These are phyloP conservation scores for Neelides folsomi DNA, from an alignment of 2,888 invertebrate genomes.

Conservation along the genomic window DNA sequence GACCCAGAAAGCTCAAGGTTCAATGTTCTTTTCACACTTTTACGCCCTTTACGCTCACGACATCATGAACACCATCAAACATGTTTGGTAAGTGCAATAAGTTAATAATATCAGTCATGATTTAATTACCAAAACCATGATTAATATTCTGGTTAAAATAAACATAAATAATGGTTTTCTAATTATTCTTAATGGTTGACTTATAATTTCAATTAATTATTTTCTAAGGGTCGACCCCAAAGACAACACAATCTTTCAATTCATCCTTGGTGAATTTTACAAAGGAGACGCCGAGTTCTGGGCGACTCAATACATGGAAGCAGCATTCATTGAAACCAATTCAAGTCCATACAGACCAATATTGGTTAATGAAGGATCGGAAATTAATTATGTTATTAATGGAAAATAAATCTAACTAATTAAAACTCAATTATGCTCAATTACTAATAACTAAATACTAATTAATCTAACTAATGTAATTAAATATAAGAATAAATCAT, in stretches of 20 bases:
- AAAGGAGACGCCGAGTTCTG: not conserved
- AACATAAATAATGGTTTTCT: too few relatives aligned
- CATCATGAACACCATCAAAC: not conserved
- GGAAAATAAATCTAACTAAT: too few relatives aligned
- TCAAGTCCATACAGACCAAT: not conserved
- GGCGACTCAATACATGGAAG: not conserved
- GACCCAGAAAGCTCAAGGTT: not conserved
- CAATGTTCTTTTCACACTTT: not conserved
- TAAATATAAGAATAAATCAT: too few relatives aligned
- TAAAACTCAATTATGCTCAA: too few relatives aligned
- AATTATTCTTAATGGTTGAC: not conserved
- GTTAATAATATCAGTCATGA: too few relatives aligned
- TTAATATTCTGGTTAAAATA: too few relatives aligned
- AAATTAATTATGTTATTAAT: too few relatives aligned
- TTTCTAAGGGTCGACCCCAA: not conserved
- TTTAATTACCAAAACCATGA: too few relatives aligned
- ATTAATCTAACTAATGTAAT: too few relatives aligned
- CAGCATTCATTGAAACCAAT: not conserved
- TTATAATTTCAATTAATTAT: not conserved
- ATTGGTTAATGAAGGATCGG: too few relatives aligned
- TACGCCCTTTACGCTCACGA: not conserved
- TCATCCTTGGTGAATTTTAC: not conserved
- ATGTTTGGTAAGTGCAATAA: not conserved
- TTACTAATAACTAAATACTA: too few relatives aligned
- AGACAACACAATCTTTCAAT: not conserved